These are phyloP conservation scores for Remorina albescens DNA, from an alignment of 2,797 vertebrate genomes.

Conservation along the genomic window DNA sequence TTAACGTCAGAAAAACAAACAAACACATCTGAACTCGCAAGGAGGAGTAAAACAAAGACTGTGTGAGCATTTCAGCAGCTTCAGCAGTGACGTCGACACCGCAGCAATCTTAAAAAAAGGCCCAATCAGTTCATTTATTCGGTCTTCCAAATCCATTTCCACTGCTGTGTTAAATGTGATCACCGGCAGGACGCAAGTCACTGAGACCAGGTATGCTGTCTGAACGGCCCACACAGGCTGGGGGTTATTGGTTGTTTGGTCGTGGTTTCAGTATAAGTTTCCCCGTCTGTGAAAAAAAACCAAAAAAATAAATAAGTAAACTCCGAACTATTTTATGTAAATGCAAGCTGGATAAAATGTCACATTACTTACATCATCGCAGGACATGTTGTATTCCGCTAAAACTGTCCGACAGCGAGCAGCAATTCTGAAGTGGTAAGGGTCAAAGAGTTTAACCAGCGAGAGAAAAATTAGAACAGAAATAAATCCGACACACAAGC, in stretches of 20 bases:
- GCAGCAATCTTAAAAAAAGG: constrained; percentile 62
- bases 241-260: constrained; percentile 92
- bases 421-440: constrained; percentile 86
- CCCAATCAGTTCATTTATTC: constrained; percentile 41
- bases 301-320: constrained; percentile 5
- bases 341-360: background rate
- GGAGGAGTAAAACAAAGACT: constrained; percentile 59
- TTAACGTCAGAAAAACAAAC: constrained; percentile 63
- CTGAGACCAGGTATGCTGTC: constrained; percentile 11
- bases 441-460: constrained; percentile 64
- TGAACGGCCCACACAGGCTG: background rate
- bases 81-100: constrained; percentile 44
- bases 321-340: background rate
- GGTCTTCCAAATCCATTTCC: constrained; percentile 24
- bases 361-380: constrained; percentile 95
- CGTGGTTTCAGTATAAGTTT: constrained; percentile 98
- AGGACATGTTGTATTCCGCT: constrained; percentile 99
- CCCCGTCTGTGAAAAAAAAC: constrained; percentile 93
- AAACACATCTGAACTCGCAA: constrained; percentile 54
- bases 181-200: constrained; percentile 4
- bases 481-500: too few relatives aligned
- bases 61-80: constrained; percentile 63
- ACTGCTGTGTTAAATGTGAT: constrained; percentile 12
- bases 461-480: background rate
- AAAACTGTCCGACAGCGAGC: constrained; percentile 97